These are phyloP conservation scores for Campoplex capitator DNA, from an alignment of 2,888 invertebrate genomes.

Conservation along the genomic window DNA sequence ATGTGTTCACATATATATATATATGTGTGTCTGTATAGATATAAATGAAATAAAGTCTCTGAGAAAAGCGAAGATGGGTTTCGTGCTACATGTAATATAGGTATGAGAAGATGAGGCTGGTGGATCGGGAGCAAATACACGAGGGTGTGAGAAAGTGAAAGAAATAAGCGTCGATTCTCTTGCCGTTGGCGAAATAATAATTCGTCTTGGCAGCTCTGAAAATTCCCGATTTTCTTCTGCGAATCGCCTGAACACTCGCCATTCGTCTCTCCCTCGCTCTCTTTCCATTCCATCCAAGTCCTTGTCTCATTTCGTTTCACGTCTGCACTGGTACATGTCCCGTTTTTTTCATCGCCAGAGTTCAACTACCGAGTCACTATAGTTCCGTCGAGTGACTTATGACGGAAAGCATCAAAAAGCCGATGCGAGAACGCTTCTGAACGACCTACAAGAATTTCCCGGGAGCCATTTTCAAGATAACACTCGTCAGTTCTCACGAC, in stretches of 20 bases:
- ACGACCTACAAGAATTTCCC: constrained; percentile 42
- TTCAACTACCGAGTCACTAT: constrained; percentile 42
- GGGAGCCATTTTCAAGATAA: constrained; percentile 59
- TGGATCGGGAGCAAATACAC: constrained; percentile 33
- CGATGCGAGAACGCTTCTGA: constrained; percentile 17
- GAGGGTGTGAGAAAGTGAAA: constrained; percentile 36
- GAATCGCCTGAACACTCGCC: constrained; percentile 40
- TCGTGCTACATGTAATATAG: constrained; percentile 33
- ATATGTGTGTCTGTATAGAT: constrained; percentile 5
- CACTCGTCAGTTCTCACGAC: constrained; percentile 61
- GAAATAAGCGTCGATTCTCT: constrained; percentile 65
- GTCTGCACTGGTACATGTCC: constrained; percentile 39
- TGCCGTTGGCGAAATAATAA: constrained; percentile 67
- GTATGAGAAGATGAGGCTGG: constrained; percentile 21
- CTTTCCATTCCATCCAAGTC: constrained; percentile 10
- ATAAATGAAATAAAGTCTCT: constrained; percentile 13
- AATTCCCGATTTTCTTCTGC: constrained; percentile 55
- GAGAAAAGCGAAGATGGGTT: constrained; percentile 45
- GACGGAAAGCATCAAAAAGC: constrained; percentile 37
- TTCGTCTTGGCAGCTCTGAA: constrained; percentile 66
- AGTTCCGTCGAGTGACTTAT: constrained; percentile 54
- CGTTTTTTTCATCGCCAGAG: constrained; percentile 57
- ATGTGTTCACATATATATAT: not conserved
- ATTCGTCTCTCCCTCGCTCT: constrained; percentile 35
- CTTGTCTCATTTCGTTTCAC: constrained; percentile 43